Percentiles rank a stretch among this genome's conserved stretches.
Conservation (phyloP, 2,888 invertebrate genomes). For the Cryptophagus acutangulus region DNA sequence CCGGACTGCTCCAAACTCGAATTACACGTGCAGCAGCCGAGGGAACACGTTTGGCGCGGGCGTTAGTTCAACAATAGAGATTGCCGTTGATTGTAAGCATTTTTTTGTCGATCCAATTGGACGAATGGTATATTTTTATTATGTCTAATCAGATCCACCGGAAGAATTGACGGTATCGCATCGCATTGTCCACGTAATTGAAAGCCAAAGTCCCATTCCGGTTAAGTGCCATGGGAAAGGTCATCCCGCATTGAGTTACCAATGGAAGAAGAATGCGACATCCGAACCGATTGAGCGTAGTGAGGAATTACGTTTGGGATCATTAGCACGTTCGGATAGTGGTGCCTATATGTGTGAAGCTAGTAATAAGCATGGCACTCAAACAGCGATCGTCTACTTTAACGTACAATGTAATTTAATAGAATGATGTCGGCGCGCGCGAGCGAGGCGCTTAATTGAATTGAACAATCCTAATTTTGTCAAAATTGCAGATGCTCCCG, state of each 20-base stretch:
- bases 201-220: conserved; percentile 54
- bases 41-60: conserved; percentile 63
- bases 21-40: conserved; percentile 81
- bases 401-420: conserved; percentile 73
- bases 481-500: conserved; percentile 66
- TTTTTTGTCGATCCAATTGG: no score
- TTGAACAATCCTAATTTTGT: neutral
- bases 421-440: neutral
- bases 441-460: neutral
- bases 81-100: conserved; percentile 85
- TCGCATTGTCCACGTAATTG: conserved; percentile 51
- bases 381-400: conserved; percentile 63
- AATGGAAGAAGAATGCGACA: conserved; percentile 65
- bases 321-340: conserved; percentile 64
- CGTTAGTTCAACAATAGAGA: conserved; percentile 77
- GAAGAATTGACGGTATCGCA: conserved; percentile 73
- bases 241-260: conserved; percentile 66
- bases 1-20: conserved; percentile 69
- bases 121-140: no score
- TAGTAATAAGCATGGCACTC: conserved; percentile 72
- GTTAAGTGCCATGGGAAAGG: conserved; percentile 60
- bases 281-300: conserved; percentile 50
- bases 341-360: conserved; percentile 78
- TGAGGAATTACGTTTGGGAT: conserved; percentile 57
- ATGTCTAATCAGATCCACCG: conserved; percentile 77